phyloP scores from a whole-genome alignment of 2,113 vertebrate genomes.

The Carassius auratus region DNA sequence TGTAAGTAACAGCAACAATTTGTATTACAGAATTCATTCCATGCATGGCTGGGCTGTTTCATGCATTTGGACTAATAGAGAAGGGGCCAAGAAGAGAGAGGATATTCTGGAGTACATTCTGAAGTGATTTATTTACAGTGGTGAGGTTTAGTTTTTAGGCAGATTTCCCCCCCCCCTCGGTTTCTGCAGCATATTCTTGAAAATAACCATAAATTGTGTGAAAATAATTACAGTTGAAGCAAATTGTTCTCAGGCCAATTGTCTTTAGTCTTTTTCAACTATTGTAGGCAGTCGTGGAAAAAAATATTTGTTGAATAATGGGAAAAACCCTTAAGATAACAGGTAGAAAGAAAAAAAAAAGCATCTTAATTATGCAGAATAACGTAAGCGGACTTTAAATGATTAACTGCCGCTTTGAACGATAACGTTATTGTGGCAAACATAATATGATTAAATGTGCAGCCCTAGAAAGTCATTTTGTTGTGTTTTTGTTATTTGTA shows the following conservation, averaged over 20 bases:
- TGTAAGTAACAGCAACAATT: slow-evolving; percentile 73
- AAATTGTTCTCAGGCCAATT: background rate
- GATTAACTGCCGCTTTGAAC: too few species aligned
- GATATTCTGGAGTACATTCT: background rate
- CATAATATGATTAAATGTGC: too few species aligned
- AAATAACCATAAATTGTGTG: background rate
- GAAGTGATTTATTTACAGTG: background rate
- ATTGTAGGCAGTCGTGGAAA: too few species aligned
- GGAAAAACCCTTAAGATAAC: too few species aligned
- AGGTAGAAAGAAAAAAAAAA: too few species aligned
- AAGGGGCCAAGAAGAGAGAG: slow-evolving; percentile 56
- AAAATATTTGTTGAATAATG: too few species aligned
- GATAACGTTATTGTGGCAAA: too few species aligned
- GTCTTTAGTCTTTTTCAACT: background rate
- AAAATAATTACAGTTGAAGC: background rate
- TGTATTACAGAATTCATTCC: slow-evolving; percentile 77
- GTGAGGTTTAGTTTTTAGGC: background rate
- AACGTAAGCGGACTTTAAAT: too few species aligned
- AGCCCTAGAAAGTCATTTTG: too few species aligned
- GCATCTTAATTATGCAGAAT: too few species aligned
- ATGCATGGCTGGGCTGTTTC: slow-evolving; percentile 71
- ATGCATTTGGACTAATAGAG: slow-evolving; percentile 70
- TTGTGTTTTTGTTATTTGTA: too few species aligned
- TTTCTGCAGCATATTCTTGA: background rate
- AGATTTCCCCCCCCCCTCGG: too few species aligned